phyloP scores from a whole-genome alignment of 1,140 invertebrate genomes.

The Pseudachorutes palmiensis region DNA sequence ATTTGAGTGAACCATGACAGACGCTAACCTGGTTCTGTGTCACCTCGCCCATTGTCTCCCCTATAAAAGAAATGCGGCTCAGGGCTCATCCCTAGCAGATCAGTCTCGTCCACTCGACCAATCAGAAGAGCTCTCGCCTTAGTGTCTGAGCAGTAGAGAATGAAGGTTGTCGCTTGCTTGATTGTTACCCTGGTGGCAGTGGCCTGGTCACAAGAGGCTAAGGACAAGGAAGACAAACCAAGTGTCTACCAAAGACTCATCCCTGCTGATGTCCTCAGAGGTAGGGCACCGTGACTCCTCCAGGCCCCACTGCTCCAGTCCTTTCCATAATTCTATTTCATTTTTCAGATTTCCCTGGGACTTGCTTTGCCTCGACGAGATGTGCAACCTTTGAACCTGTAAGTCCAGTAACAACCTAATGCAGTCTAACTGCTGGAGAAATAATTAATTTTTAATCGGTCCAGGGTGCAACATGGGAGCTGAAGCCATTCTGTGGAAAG shows the following conservation, averaged over 20 bases:
- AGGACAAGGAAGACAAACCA: constrained; percentile 45
- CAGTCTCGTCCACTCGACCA: background rate
- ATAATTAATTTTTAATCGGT: constrained; percentile 34
- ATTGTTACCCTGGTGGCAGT: constrained; percentile 45
- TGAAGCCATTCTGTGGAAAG: constrained; percentile 75
- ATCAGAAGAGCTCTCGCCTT: background rate
- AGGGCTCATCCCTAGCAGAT: background rate
- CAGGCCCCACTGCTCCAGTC: background rate
- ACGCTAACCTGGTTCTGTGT: constrained; percentile 9
- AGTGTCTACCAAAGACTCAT: constrained; percentile 69
- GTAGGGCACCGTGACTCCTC: too few relatives aligned
- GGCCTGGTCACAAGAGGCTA: constrained; percentile 52
- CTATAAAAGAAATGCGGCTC: background rate
- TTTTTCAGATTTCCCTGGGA: constrained; percentile 69
- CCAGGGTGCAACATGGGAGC: constrained; percentile 62
- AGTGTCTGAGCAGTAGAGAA: constrained; percentile 9
- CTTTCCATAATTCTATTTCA: constrained; percentile 12
- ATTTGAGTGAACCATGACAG: constrained; percentile 5
- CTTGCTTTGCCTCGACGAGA: constrained; percentile 80
- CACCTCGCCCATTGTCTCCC: constrained; percentile 7
- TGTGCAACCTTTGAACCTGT: constrained; percentile 70
- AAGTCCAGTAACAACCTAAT: background rate
- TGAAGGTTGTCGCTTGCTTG: constrained; percentile 43
- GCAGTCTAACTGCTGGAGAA: background rate
- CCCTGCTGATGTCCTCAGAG: constrained; percentile 75